Evolutionary conservation across 2,888 invertebrate species (phyloP).

Genomic region (Drosophila colorata): DNA sequence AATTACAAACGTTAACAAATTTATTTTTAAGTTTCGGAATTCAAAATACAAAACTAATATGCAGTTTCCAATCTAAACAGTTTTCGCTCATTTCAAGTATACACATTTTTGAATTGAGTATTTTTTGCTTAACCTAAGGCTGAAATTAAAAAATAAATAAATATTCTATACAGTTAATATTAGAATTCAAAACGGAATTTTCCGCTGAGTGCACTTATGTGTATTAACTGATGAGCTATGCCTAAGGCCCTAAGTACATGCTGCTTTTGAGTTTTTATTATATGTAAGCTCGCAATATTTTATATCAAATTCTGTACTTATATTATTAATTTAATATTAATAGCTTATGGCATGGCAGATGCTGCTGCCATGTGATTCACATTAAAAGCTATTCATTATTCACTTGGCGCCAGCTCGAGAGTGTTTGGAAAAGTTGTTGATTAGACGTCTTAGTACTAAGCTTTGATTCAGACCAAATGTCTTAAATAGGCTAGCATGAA

Average conservation of each 20-base stretch:
- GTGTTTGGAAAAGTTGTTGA: slow-evolving; percentile 31
- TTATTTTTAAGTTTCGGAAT: too few relatives aligned
- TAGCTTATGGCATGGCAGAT: slow-evolving; percentile 5
- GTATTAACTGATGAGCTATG: slow-evolving; percentile 2
- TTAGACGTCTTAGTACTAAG: slow-evolving; percentile 33
- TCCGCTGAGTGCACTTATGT: not conserved
- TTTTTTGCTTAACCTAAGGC: too few relatives aligned
- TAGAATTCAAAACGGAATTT: not conserved
- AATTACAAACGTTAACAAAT: too few relatives aligned
- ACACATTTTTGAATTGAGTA: too few relatives aligned
- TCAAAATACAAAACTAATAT: too few relatives aligned
- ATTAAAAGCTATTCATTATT: slow-evolving; percentile 3
- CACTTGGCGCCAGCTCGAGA: not conserved
- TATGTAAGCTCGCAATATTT: not conserved
- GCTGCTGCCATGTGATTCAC: slow-evolving; percentile 8
- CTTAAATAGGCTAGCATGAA: slow-evolving; percentile 28
- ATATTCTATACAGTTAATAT: not conserved
- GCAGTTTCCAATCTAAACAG: too few relatives aligned
- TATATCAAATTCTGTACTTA: slow-evolving; percentile 3
- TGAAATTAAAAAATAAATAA: too few relatives aligned
- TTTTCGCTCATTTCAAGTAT: too few relatives aligned
- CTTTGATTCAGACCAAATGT: slow-evolving; percentile 20
- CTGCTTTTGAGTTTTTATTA: not conserved
- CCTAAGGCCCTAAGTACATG: not conserved
- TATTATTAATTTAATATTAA: slow-evolving; percentile 15